Base-by-base conservation (phyloP, 2,797 vertebrate genomes). In the Lerista edwardsae region DNA sequence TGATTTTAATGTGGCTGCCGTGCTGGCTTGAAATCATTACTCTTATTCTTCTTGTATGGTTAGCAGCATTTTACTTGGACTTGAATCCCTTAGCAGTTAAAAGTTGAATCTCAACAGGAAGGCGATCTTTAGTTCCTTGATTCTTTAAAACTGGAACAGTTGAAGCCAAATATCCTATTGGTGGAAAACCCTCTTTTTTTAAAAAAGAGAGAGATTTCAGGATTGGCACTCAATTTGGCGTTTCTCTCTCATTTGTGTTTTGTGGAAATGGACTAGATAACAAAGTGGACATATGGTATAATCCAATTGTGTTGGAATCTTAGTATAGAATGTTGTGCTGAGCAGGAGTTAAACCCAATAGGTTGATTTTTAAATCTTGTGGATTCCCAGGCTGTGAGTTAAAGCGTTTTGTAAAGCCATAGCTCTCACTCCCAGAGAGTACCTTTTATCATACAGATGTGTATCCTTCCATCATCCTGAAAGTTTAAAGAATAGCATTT, bases 1-100 rank as follows among this genome's bases (percentile, higher is more conserved):
- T 59, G 61, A 51, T 89, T 75, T 84, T 92, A n/a, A 85, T 75
- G 67, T 86, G 85, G 84, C 51, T 67, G 55, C 89, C 19, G 82
- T 86, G 65, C 91, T 92, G 80, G 77, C 93, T 94, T 83, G 25
- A 84, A 89, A 12, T 89, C 74, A 85, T 88, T 87, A 79, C 67
- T 84, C 87, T 76, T 82, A 21, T 88, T 92, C 90, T 83, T 86
- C 87, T 85, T 88, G 71, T 73, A 76, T 11, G 74, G 31, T 27
- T 86, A 89, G 82, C 71, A 86, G 71, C 41, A 74, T 90, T 91
- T 93, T 93, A 85, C 76, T 94, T 83, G 84, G 41, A 21, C 67
- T 72, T 75, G 80, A 51, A 64, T 80, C 65, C 83, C 8, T 87
- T 72, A 0, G 76, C 91, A 71, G 59, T 90, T 89, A 47, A n/a